phyloP scores from a whole-genome alignment of 2,888 invertebrate genomes.

The Pristionchus arcanus region DNA sequence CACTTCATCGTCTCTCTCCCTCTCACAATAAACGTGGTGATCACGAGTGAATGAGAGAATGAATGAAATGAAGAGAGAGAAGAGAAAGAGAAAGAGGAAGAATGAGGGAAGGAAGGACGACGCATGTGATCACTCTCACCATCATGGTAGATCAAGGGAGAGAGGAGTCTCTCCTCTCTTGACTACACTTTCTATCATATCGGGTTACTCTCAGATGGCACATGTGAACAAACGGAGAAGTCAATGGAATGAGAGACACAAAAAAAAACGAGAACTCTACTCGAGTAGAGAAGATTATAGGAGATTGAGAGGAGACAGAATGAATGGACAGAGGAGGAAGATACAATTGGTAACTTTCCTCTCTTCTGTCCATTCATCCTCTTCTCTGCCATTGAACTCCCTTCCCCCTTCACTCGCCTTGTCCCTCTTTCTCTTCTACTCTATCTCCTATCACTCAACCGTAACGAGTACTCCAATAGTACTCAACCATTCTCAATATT shows the following conservation, averaged over 20 bases:
- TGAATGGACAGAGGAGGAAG: not conserved
- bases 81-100: conserved; percentile 28
- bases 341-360: conserved; percentile 20
- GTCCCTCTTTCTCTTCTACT: not conserved
- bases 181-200: conserved; percentile 35
- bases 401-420: not conserved
- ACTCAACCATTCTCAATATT: not conserved
- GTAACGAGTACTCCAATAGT: conserved; percentile 13
- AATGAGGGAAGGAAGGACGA: conserved; percentile 22
- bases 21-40: conserved; percentile 6
- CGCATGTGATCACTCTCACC: conserved; percentile 23
- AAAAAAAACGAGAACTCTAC: not conserved
- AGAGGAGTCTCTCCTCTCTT: not conserved
- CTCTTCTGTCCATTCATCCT: not conserved
- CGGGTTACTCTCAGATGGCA: conserved; percentile 12
- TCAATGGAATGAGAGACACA: conserved; percentile 1
- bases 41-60: conserved; percentile 37
- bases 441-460: not conserved
- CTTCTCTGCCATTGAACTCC: not conserved
- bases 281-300: not conserved
- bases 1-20: conserved; percentile 34
- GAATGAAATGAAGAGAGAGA: not conserved
- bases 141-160: conserved; percentile 44
- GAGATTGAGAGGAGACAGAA: not conserved
- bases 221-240: conserved; percentile 25